Conservation (phyloP, 2,113 vertebrate species). For the Ochotona curzoniae region DNA sequence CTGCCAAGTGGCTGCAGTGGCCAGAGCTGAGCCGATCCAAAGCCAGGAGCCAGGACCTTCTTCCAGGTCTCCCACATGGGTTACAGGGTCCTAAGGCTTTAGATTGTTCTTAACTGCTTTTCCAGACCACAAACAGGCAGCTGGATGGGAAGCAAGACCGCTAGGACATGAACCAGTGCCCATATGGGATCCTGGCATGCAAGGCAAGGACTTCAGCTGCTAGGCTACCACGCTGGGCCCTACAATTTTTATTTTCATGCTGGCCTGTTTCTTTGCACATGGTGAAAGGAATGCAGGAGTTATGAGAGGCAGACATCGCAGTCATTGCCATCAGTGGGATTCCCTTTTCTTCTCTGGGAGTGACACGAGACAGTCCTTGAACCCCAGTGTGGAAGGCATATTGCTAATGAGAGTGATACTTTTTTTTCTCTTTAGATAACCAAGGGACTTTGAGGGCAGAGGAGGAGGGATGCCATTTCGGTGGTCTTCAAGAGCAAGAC, state of each 20-base stretch:
- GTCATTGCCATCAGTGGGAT: background rate
- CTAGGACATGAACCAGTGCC: too few species aligned
- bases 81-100: too few species aligned
- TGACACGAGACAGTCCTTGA: background rate
- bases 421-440: constrained; percentile 28
- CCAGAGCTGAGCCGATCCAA: too few species aligned
- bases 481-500: background rate
- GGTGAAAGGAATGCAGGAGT: background rate
- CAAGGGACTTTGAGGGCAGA: background rate
- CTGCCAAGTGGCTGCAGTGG: too few species aligned
- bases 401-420: background rate
- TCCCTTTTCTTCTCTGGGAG: background rate
- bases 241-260: too few species aligned
- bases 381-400: background rate
- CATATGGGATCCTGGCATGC: too few species aligned
- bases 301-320: background rate
- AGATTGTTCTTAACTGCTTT: too few species aligned
- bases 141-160: too few species aligned
- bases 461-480: background rate
- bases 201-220: too few species aligned
- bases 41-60: too few species aligned
- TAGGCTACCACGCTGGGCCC: background rate
- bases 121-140: too few species aligned
- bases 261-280: background rate
- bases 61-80: too few species aligned